A percentile compares a stretch with the other conserved stretches of the same genome.
Conservation (phyloP, 2,797 vertebrate species). For the Xenentodon cancila region DNA sequence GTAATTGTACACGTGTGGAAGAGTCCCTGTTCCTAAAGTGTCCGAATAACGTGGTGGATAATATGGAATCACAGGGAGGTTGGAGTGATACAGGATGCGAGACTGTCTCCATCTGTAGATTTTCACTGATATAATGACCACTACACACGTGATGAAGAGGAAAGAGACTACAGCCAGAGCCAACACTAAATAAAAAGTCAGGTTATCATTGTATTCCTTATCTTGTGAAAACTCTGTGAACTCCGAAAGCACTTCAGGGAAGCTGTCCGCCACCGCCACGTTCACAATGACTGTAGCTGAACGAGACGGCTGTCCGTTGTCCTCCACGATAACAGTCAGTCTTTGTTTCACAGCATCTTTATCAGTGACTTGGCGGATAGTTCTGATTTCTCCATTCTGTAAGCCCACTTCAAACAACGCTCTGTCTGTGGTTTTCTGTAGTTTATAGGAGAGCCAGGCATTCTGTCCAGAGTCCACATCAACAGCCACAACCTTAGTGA, state of each 20-base stretch:
- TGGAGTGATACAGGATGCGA: background rate
- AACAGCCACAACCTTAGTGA: conserved; percentile 54
- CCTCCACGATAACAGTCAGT: conserved; percentile 80
- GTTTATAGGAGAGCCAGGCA: conserved; percentile 84
- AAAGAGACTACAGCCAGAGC: too few species aligned
- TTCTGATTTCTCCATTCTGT: conserved; percentile 86
- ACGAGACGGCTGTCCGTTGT: conserved; percentile 77
- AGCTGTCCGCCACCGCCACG: conserved; percentile 50
- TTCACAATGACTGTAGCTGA: conserved; percentile 83
- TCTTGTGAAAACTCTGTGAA: too few species aligned
- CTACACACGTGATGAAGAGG: background rate
- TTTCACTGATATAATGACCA: background rate
- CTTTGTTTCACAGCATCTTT: conserved; percentile 83
- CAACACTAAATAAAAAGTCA: too few species aligned
- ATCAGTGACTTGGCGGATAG: conserved; percentile 78
- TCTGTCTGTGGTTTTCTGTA: conserved; percentile 83
- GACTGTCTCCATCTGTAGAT: conserved; percentile 10
- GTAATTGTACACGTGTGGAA: background rate
- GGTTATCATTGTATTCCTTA: too few species aligned
- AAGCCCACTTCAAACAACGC: conserved; percentile 83
- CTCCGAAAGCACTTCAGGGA: too few species aligned
- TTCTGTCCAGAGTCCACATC: conserved; percentile 75
- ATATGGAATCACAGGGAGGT: conserved; percentile 5
- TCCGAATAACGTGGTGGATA: conserved; percentile 11
- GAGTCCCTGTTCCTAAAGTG: background rate